Conservation (phyloP, 1,140 invertebrate species). For the Caenorhabditis briggsae region DNA sequence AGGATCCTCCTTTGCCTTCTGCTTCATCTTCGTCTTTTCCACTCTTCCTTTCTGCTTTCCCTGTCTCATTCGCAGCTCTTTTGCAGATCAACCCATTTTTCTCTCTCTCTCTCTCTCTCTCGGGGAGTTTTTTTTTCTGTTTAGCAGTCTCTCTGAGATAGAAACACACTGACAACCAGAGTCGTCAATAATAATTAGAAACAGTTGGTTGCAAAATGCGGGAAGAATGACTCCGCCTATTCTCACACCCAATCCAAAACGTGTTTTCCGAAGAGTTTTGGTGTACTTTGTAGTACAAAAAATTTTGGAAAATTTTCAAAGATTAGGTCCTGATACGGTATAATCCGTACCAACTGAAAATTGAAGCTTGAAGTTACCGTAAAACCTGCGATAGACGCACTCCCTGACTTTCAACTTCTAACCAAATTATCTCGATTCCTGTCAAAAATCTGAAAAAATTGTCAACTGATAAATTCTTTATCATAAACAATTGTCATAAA, state of each 20-base stretch:
- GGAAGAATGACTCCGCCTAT: conserved; percentile 10
- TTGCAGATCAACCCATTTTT: conserved; percentile 1
- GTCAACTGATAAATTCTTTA: no score
- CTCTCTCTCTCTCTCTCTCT: neutral
- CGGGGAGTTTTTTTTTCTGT: conserved; percentile 41
- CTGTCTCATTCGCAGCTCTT: conserved; percentile 55
- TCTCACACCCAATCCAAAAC: conserved; percentile 35
- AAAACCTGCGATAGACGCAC: no score
- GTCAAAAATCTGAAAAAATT: no score
- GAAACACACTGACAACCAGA: conserved; percentile 53
- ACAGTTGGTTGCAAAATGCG: conserved; percentile 57
- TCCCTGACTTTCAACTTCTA: no score
- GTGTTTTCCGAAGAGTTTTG: neutral
- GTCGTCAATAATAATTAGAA: conserved; percentile 65
- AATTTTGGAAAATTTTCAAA: no score
- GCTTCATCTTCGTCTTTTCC: conserved; percentile 1
- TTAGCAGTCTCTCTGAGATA: conserved; percentile 40
- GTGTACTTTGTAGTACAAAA: neutral
- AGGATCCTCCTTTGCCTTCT: conserved; percentile 20
- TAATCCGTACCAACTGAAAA: no score
- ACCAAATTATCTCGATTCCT: no score
- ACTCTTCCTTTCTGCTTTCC: neutral
- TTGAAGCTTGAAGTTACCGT: no score
- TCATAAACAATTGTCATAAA: no score
- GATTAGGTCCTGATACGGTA: no score